phyloP scores from a whole-genome alignment of 2,113 vertebrate species.

The Ia io region DNA sequence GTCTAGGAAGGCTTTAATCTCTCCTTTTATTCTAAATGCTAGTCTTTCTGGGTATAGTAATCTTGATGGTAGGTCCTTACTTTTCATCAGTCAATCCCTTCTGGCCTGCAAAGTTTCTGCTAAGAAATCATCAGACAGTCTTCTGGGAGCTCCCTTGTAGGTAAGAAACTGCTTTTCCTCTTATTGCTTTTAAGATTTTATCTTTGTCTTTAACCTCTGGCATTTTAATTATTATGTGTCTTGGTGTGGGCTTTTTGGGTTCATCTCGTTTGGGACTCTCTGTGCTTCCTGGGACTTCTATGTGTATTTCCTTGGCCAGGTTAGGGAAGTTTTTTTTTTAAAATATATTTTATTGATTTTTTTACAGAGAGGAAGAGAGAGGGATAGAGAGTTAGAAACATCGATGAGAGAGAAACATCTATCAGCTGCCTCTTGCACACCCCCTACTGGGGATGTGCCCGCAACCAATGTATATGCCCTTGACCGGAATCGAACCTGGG shows the following conservation, averaged over 20 bases:
- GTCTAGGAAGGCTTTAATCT: background rate
- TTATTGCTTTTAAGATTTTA: background rate
- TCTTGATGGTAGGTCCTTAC: background rate
- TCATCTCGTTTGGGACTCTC: background rate
- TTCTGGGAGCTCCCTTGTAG: background rate
- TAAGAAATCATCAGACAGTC: background rate
- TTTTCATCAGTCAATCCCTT: background rate
- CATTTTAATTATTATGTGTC: background rate
- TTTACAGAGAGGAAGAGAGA: too few relatives aligned
- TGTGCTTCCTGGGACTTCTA: background rate
- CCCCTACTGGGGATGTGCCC: too few relatives aligned
- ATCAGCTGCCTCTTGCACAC: too few relatives aligned
- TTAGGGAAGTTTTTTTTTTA: background rate
- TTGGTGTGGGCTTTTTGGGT: background rate
- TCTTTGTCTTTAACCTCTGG: background rate
- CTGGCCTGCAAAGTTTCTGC: background rate
- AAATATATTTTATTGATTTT: too few relatives aligned
- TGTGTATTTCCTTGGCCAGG: background rate
- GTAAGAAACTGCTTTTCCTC: background rate
- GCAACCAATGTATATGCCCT: too few relatives aligned
- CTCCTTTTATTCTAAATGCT: background rate
- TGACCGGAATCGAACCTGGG: too few relatives aligned
- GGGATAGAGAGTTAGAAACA: too few relatives aligned
- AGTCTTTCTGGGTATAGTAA: background rate
- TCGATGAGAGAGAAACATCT: too few relatives aligned